Conservation (phyloP, 2,113 vertebrate genomes). For the Nyctibius bracteatus region DNA sequence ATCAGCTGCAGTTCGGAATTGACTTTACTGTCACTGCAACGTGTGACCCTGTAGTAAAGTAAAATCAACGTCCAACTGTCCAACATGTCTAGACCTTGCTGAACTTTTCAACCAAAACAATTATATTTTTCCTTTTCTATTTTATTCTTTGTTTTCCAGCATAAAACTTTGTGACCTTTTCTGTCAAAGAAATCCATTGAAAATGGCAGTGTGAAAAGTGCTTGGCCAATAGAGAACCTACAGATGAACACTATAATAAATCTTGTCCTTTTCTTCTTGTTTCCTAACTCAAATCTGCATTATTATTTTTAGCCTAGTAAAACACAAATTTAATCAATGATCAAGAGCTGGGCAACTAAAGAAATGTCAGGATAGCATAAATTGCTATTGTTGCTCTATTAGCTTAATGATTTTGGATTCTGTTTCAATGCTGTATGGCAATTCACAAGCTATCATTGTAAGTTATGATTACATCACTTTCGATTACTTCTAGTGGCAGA, state of each 20-base stretch:
- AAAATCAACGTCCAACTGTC: slow-evolving; percentile 9
- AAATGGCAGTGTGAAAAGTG: slow-evolving; percentile 29
- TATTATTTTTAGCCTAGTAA: background rate
- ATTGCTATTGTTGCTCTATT: background rate
- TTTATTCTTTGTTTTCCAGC: slow-evolving; percentile 26
- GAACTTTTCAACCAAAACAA: slow-evolving; percentile 38
- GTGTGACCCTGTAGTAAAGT: background rate
- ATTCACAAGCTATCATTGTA: background rate
- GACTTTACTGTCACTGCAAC: background rate
- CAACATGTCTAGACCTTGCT: background rate
- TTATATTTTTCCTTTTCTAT: slow-evolving; percentile 35
- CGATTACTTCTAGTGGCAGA: background rate
- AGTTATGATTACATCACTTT: background rate
- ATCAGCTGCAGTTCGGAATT: background rate
- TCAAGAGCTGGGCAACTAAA: background rate
- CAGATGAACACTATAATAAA: background rate
- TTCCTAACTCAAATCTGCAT: background rate
- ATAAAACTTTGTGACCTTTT: slow-evolving; percentile 38
- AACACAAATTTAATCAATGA: background rate
- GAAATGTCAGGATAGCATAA: background rate
- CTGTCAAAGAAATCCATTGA: background rate
- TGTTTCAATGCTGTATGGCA: background rate
- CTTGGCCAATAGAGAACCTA: background rate
- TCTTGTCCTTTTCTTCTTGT: background rate
- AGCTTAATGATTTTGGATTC: background rate